Conservation (phyloP, 2,113 vertebrate genomes). For the Tringa solitaria region DNA sequence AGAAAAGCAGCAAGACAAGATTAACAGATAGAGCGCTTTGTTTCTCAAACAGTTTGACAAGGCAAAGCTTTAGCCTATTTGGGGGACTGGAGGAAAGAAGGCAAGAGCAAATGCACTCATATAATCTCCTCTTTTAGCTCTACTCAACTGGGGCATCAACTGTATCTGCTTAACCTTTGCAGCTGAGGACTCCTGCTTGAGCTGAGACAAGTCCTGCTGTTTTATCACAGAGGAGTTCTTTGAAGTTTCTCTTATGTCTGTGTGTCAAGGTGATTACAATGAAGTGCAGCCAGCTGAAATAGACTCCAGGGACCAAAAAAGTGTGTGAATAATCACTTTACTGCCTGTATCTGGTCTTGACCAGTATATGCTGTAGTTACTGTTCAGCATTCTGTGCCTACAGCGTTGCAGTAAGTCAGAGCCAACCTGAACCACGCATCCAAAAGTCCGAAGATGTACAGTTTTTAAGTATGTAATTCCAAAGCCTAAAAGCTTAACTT, state of each 20-base stretch:
- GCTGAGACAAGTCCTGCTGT: not conserved
- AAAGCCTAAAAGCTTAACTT: not conserved
- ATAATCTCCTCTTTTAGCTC: not conserved
- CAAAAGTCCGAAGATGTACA: not conserved
- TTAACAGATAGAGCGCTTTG: not conserved
- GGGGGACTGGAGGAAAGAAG: not conserved
- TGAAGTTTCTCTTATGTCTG: not conserved
- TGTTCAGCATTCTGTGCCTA: not conserved
- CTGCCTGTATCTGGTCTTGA: not conserved
- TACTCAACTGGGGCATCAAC: not conserved
- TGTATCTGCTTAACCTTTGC: constrained; percentile 13
- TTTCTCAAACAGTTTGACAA: not conserved
- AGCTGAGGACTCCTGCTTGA: not conserved
- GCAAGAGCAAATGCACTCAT: not conserved
- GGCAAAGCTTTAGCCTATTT: not conserved
- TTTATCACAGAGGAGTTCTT: not conserved
- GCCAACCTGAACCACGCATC: not conserved
- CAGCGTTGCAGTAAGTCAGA: not conserved
- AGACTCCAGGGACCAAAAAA: not conserved
- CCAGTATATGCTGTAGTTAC: not conserved
- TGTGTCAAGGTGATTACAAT: not conserved
- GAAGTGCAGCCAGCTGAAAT: not conserved
- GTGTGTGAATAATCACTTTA: not conserved
- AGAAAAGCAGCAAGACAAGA: not conserved
- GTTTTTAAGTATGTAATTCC: not conserved